Base-by-base conservation (phyloP, 2,888 invertebrate species). In the Eucriotettix oculatus region DNA sequence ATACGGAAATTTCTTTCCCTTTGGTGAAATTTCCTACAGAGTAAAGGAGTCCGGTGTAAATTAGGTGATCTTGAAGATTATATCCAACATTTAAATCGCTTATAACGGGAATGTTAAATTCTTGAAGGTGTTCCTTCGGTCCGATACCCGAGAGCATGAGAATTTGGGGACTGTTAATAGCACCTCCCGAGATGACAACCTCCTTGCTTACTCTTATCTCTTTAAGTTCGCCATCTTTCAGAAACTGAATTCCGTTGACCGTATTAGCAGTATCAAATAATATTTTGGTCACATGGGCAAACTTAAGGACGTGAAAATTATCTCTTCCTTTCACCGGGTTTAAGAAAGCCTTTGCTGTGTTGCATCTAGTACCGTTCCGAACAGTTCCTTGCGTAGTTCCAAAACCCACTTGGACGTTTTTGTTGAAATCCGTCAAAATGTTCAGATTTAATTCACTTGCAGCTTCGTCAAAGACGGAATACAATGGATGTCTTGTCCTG, bases 21-120 rank as follows among this genome's bases (percentile, higher is more conserved):
- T 29, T 29, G 29, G 29, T 29, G 29, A 5, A 14, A 48, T 48
- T 14, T 9, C 12, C 48, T 48, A 12, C n/a, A 48, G 48, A 14
- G n/a, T 48, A 48, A 48, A n/a, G 48, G 12, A 48, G 48, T 48
- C 17, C 55, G 54, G 10, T 61, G 56, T 41, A 58, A 64, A 0
- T 57, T 62, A 10, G 59, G 66, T 78, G 77, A 64, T 77, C 73
- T 60, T 77, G 78, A 1, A 79, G 68, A 67, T 79, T 79, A 61
- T 71, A 68, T 0, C 79, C 79, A 3, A 79, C 78, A 17, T 54
- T 52, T 54, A 64, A 56, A 56, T 65, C 58, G 11, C 56, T 52
- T 1, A 64, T 58, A 12, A 63, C 58, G 5, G n/a, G 2, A 12
- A 66, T 61, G 10, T 63, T 62, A 11, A 62, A 17, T 11, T 53